phyloP scores from a whole-genome alignment of 1,140 invertebrate species.

The Drosophila littoralis region DNA sequence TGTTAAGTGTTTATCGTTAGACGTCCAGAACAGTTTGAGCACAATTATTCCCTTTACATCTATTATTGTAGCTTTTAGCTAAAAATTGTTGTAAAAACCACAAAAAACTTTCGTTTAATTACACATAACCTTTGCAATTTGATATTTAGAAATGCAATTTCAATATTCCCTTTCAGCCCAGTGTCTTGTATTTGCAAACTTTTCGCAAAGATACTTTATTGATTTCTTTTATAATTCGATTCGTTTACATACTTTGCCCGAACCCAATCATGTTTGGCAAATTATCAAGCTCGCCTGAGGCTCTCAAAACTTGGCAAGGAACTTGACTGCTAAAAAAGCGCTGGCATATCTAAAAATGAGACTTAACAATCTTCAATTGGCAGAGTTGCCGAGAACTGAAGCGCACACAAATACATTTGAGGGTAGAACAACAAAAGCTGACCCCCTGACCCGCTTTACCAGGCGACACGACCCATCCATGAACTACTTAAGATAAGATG shows the following conservation, averaged over 20 bases:
- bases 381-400: conserved; percentile 8
- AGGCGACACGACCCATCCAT: not conserved
- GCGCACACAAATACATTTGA: not conserved
- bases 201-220: conserved; percentile 12
- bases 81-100: too few species aligned
- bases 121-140: too few species aligned
- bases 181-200: not conserved
- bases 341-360: conserved; percentile 16
- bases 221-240: not conserved
- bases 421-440: conserved; percentile 28
- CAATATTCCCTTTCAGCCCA: too few species aligned
- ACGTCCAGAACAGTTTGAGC: too few species aligned
- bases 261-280: conserved; percentile 20
- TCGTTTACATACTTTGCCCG: conserved; percentile 6
- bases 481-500: not conserved
- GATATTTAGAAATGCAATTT: too few species aligned
- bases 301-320: not conserved
- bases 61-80: too few species aligned
- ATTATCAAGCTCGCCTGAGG: conserved; percentile 10
- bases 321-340: not conserved
- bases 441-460: conserved; percentile 30
- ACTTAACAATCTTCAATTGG: conserved; percentile 17
- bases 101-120: too few species aligned
- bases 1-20: too few species aligned
- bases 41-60: too few species aligned